Base-by-base conservation (phyloP, 92 coral and sea anemone species). In the Zoanthus solanderi region DNA sequence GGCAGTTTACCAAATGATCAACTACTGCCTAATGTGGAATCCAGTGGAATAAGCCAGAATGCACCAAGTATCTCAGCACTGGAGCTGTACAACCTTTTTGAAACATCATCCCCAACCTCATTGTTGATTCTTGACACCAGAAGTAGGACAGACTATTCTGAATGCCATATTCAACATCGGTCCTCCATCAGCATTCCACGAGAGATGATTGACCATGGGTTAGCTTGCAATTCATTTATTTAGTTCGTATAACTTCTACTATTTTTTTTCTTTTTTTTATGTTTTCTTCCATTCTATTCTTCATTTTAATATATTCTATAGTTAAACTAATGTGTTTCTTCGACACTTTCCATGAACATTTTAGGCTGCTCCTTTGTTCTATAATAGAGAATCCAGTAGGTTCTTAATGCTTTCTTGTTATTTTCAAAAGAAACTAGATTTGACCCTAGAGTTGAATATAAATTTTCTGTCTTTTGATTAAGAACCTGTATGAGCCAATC, bases 121-220 rank as follows among this genome's bases (percentile, higher is more conserved):
- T 67, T 96, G 46, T 88, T 96, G 84, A 89, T 96, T 84, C 85
- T 96, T 57, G 98, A 96, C 69, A 84, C 94, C 60, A 92, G 98
- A 89, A 86, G 95, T 75, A 88, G 86, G 71, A 76, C 87, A 37
- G 93, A 91, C 78, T 96, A 82, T 72, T 79, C 84, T 45, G 89
- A 84, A 15, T 92, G 94, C 46, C 96, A 78, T 29, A 96, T 96
- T 77, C 84, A 82, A 17, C 90, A 87, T 76, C 77, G 88, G 2
- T 92, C 93, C 7, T 93, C 98, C 83, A 94, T 96, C 52, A 96
- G 88, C 78, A 92, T 96, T n/a, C 98, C 98, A 12, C 94, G 88
- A 42, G 98, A 96, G 78, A 82, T 94, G 72, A 71, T 96, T 45
- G 95, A 96, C 81, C 90, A 89, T 83, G 96, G 98, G 98, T 96